Conservation (phyloP, 2,113 vertebrate genomes). For the Triplophysa tibetana region DNA sequence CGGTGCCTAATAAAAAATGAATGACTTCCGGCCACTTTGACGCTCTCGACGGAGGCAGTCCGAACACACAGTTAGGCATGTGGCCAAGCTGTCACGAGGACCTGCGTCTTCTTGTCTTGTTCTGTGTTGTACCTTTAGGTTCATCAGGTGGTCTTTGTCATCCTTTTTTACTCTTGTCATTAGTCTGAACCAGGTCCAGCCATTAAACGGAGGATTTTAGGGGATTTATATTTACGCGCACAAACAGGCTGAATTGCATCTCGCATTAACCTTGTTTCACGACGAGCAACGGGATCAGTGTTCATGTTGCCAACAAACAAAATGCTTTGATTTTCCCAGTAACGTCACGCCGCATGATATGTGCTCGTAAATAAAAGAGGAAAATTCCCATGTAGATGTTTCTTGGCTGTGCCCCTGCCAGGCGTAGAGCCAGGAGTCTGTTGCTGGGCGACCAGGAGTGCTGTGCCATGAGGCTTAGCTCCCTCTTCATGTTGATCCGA, state of each 20-base stretch:
- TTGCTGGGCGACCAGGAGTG: conserved; percentile 75
- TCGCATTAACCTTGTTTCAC: neutral
- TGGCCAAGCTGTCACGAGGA: neutral
- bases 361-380: conserved; percentile 41
- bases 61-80: too few relatives aligned
- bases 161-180: neutral
- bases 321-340: conserved; percentile 32
- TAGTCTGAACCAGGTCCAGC: neutral
- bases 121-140: neutral
- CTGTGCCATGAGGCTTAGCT: conserved; percentile 45
- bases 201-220: neutral
- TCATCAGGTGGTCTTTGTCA: neutral
- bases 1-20: too few relatives aligned
- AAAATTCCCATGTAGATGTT: conserved; percentile 52
- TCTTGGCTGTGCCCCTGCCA: conserved; percentile 58
- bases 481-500: conserved; percentile 37
- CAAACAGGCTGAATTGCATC: neutral
- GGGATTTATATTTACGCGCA: neutral
- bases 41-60: too few relatives aligned
- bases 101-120: neutral
- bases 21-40: too few relatives aligned
- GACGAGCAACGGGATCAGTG: too few relatives aligned
- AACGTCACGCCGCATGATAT: conserved; percentile 31
- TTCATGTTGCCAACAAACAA: conserved; percentile 37
- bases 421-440: conserved; percentile 63